These are phyloP conservation scores for Macrosoma leucophasiata DNA, from an alignment of 2,888 invertebrate species.

Conservation along the genomic window DNA sequence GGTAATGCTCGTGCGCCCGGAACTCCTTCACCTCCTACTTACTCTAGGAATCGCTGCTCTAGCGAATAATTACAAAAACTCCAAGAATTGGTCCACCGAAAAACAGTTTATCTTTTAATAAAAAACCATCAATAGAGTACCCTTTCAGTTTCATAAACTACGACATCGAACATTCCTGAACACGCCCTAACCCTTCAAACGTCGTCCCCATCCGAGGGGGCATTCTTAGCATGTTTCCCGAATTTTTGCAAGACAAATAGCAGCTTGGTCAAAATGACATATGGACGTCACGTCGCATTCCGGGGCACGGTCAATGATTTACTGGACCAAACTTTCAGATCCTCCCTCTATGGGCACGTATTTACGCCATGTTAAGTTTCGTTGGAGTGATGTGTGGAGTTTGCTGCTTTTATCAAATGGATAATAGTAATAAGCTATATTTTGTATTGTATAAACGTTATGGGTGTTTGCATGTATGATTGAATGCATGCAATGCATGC, in stretches of 20 bases:
- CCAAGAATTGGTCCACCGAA: too few species aligned
- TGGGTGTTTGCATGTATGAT: too few species aligned
- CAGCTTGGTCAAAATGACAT: conserved; percentile 68
- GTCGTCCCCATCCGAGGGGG: conserved; percentile 31
- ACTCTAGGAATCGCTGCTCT: too few species aligned
- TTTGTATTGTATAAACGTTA: conserved; percentile 1
- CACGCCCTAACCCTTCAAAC: conserved; percentile 26
- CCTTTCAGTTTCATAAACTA: too few species aligned
- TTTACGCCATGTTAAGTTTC: conserved; percentile 55
- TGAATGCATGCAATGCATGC: too few species aligned
- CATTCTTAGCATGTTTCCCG: conserved; percentile 58
- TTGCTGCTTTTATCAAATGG: not conserved
- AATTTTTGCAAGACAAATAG: conserved; percentile 72
- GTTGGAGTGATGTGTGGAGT: not conserved
- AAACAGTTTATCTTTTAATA: too few species aligned
- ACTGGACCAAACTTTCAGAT: conserved; percentile 35
- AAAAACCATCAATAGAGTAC: too few species aligned
- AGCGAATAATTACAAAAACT: too few species aligned
- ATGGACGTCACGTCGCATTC: conserved; percentile 53
- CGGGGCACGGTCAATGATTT: conserved; percentile 38
- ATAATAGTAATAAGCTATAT: not conserved
- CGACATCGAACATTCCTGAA: conserved; percentile 17
- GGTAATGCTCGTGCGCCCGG: too few species aligned
- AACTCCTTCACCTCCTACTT: too few species aligned
- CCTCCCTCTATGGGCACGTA: conserved; percentile 47